Percentiles rank a stretch among this genome's conserved stretches.
Conservation (phyloP, 2,888 invertebrate species). For the Serripes groenlandicus region DNA sequence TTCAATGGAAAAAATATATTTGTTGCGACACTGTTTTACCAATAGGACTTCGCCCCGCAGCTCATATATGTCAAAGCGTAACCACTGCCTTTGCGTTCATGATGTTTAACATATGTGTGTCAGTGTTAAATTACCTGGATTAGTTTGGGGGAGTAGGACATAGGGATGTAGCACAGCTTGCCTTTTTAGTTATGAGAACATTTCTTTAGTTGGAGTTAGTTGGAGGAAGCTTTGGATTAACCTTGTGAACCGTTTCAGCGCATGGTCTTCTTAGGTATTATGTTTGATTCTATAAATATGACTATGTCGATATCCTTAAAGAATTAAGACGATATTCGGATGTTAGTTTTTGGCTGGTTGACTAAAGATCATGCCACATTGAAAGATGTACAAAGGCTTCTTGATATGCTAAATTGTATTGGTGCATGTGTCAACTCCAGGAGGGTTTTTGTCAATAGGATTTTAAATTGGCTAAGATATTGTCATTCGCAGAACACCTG, state of each 20-base stretch:
- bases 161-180: too few species aligned
- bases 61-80: not conserved
- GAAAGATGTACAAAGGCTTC: not conserved
- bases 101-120: not conserved
- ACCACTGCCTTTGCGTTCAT: not conserved
- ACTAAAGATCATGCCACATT: not conserved
- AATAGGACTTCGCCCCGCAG: not conserved
- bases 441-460: not conserved
- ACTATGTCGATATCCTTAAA: not conserved
- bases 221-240: not conserved
- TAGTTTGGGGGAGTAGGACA: not conserved
- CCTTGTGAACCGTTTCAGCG: not conserved
- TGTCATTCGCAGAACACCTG: too few species aligned
- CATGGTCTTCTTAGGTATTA: not conserved
- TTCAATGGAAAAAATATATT: conserved; percentile 11
- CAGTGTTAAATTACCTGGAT: not conserved
- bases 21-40: not conserved
- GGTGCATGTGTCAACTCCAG: not conserved
- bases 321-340: not conserved
- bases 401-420: not conserved
- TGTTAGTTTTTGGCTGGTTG: not conserved
- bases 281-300: not conserved
- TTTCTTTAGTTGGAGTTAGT: too few species aligned
- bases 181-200: too few species aligned
- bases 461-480: not conserved